phyloP scores from a whole-genome alignment of 2,113 vertebrate species.

The Paraplagusia blochii region DNA sequence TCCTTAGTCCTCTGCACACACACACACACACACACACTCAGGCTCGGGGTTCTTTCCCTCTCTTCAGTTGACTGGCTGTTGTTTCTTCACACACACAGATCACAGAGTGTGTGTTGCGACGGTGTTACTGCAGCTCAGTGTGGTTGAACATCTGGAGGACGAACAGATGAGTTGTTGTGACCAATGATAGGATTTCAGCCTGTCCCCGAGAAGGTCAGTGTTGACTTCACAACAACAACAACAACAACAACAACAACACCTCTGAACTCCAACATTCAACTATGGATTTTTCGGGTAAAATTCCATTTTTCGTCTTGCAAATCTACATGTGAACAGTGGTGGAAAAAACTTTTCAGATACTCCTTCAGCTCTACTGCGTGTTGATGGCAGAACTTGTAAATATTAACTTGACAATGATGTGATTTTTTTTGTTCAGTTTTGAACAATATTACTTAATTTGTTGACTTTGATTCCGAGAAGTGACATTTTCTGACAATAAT shows the following conservation, averaged over 20 bases:
- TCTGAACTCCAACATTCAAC: conserved; percentile 25
- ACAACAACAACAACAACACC: conserved; percentile 16
- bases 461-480: too few relatives aligned
- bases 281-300: too few relatives aligned
- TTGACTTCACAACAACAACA: conserved; percentile 32
- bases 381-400: too few relatives aligned
- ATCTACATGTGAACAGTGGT: too few relatives aligned
- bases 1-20: conserved; percentile 75
- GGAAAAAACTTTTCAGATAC: too few relatives aligned
- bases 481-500: too few relatives aligned
- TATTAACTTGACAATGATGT: too few relatives aligned
- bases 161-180: conserved; percentile 64
- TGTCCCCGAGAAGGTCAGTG: conserved; percentile 66
- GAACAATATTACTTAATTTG: too few relatives aligned
- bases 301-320: too few relatives aligned
- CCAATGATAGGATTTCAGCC: conserved; percentile 51
- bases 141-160: conserved; percentile 54
- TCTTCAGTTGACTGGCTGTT: conserved; percentile 63
- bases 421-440: too few relatives aligned
- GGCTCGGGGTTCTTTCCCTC: conserved; percentile 59
- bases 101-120: conserved; percentile 55
- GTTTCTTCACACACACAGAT: conserved; percentile 61
- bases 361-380: too few relatives aligned
- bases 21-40: conserved; percentile 52
- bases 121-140: conserved; percentile 36